phyloP scores from a whole-genome alignment of 2,113 vertebrate species.

The Psephotus haematonotus region DNA sequence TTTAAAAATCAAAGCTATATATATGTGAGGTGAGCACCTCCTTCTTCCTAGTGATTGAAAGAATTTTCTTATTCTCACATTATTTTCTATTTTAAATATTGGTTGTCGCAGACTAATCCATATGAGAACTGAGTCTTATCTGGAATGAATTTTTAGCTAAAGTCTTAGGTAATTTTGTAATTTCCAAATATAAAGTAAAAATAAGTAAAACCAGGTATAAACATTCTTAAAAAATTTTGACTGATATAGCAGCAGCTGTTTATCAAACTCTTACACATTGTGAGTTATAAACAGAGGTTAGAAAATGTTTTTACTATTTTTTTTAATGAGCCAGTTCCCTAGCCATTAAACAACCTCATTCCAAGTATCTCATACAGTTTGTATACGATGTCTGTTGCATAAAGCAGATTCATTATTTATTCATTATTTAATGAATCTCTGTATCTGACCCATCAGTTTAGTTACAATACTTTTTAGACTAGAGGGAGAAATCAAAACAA shows the following conservation, averaged over 20 bases:
- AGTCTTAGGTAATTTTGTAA: neutral
- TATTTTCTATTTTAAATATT: neutral
- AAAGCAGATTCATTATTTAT: neutral
- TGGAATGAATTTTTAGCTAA: neutral
- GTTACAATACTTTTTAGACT: neutral
- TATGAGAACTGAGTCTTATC: neutral
- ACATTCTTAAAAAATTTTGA: neutral
- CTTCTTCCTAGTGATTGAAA: neutral
- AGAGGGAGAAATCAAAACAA: neutral
- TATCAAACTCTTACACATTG: neutral
- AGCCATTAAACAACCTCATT: neutral
- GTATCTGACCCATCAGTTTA: neutral
- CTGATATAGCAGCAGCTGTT: neutral
- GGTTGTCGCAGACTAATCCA: neutral
- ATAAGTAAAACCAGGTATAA: neutral
- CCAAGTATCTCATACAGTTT: slow-evolving; percentile 12
- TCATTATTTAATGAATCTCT: slow-evolving; percentile 23
- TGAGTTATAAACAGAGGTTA: neutral
- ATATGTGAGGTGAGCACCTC: neutral
- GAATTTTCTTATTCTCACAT: neutral
- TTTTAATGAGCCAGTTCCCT: neutral
- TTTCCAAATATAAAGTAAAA: neutral
- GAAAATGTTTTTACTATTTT: neutral
- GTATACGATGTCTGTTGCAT: neutral
- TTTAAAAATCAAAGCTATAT: neutral